Base-by-base conservation (phyloP, 1,140 invertebrate species). In the Panagrolaimus sp. region DNA sequence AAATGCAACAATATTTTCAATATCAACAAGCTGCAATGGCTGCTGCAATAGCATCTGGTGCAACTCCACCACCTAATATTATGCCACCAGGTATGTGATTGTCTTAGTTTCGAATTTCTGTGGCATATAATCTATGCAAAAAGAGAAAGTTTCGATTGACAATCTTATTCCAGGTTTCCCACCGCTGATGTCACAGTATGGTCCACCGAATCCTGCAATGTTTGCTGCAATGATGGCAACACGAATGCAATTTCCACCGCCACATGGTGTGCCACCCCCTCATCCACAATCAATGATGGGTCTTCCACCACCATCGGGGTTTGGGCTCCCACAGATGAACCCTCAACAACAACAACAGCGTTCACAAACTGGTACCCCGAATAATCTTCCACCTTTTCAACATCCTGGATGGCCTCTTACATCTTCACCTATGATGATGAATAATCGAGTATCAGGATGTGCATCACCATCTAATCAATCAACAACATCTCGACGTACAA, bases 401-500 rank as follows among this genome's bases (percentile, higher is more conserved):
- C 38, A 16, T 20, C 9, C 20, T 23, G 8, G 48, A 38, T 45
- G 31, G 13, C 46, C 62, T 16, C 38, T 38, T 69, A 47, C 5
- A n/a, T n/a, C n/a, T 48, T 53, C 46, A 8, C 64, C 62, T 14
- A 38, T 38, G 7, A n/a, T n/a, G n/a, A n/a, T n/a, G n/a, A n/a
- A n/a, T n/a, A 38, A 38, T 38, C 31, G 31, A 38, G 23, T 44
- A 38, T 20, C 66, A 1, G 43, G 46, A 16, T 53, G 67, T 47
- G 31, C 47, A 1, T 63, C 42, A 43, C 38, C 42, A 25, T 27
- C 46, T n/a, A 69, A n/a, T n/a, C n/a, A 69, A 51, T 68, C 25
- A 27, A 47, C 63, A 4, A 20, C 63, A 4, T 25, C 16, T 16
- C 63, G 25, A 8, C 27, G 9, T 4, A 20, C 16, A n/a, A n/a